These are phyloP conservation scores for Caiman crocodilus DNA, from an alignment of 2,797 vertebrate genomes.

Conservation along the genomic window DNA sequence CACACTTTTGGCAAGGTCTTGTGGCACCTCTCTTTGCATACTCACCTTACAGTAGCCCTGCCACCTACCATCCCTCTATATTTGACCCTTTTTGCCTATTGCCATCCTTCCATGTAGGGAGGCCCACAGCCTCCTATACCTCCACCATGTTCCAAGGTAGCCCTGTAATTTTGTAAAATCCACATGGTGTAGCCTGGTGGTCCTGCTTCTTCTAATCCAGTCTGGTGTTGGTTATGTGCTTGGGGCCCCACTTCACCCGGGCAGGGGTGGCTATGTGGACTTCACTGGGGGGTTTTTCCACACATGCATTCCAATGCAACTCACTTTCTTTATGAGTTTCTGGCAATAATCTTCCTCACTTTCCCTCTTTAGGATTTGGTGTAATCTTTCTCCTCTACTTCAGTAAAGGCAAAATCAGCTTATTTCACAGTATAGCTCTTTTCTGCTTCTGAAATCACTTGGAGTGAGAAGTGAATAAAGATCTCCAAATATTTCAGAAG, in stretches of 20 bases:
- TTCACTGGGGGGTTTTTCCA: no score
- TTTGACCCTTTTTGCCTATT: not conserved
- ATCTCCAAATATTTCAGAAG: not conserved
- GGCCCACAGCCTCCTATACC: not conserved
- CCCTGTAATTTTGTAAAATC: not conserved
- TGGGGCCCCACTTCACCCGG: no score
- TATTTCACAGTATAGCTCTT: not conserved
- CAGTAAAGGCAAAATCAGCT: not conserved
- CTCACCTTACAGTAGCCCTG: not conserved
- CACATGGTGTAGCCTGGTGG: no score
- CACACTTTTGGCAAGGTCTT: not conserved
- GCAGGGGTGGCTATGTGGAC: no score
- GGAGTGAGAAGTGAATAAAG: not conserved
- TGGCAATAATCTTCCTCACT: not conserved
- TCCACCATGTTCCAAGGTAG: not conserved
- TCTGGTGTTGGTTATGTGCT: no score
- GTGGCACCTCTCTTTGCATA: not conserved
- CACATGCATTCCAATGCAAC: not conserved
- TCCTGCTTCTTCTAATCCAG: no score
- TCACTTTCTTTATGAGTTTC: not conserved
- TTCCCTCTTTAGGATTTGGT: not conserved
- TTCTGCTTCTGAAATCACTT: not conserved
- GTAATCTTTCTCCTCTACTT: not conserved
- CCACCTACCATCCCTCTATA: fast-evolving
- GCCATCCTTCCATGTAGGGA: not conserved